Base-by-base conservation (phyloP, 2,888 invertebrate genomes). In the Notodonta dromedarius region DNA sequence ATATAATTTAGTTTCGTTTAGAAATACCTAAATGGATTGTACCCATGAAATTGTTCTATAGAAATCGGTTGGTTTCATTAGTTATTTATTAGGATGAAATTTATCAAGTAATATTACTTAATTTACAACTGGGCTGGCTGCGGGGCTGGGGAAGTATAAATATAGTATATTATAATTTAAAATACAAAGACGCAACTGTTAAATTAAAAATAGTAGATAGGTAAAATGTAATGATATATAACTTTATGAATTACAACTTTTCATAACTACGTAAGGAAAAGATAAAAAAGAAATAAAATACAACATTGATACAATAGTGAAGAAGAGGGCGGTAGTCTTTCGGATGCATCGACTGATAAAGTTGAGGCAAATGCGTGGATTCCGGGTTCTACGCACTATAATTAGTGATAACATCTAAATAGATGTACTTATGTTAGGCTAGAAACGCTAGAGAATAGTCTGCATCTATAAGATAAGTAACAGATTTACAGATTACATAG, bases 221-320 rank as follows among this genome's bases (percentile, higher is more conserved):
- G 57, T 60, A 69, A 68, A 68, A 69, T 57, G 32, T 64, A 55
- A 69, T 60, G 54, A 48, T 65, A 65, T 65, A 52, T 59, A 57
- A 59, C 16, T 59, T 57, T 63, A 59, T 67, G 67, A 69, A 74
- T 66, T 65, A 76, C 73, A 79, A 69, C 57, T 75, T 76, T 74
- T 74, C 73, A 76, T 77, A 71, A 81, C 77, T 76, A 76, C 71
- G 67, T 76, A 74, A 69, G 62, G 46, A 65, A 68, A 56, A 73
- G 58, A 69, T 59, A 61, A 76, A 70, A 69, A 65, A 73, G 57
- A 66, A 74, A 67, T 66, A 72, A 72, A 75, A 71, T 75, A 91
- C 88, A 90, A 93, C 93, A 93, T 91, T 92, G 91, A 92, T 90
- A 93, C 93, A 93, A 92, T 93, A 93, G 93, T 93, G 90, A 91